phyloP scores from a whole-genome alignment of 2,113 vertebrate species.

The Phaethon lepturus region DNA sequence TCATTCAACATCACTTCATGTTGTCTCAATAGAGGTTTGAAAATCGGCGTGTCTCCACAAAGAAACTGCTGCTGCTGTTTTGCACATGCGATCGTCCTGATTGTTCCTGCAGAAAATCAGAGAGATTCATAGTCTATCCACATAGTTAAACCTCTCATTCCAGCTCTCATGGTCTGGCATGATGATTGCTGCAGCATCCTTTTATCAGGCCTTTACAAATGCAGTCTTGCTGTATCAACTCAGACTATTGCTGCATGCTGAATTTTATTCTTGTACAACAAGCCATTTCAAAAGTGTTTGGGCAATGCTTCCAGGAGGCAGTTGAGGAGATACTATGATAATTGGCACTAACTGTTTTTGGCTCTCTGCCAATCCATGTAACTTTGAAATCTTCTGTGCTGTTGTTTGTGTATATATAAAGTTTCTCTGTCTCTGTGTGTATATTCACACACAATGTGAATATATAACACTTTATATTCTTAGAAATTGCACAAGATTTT shows the following conservation, averaged over 20 bases:
- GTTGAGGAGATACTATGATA: background rate
- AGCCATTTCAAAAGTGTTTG: background rate
- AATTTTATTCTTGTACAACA: background rate
- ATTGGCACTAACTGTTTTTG: background rate
- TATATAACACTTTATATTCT: background rate
- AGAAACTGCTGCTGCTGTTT: background rate
- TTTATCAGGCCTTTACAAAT: slow-evolving; percentile 19
- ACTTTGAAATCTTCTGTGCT: background rate
- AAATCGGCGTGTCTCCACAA: background rate
- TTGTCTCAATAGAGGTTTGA: background rate
- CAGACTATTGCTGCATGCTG: background rate
- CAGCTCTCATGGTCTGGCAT: background rate
- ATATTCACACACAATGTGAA: background rate
- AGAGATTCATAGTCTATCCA: background rate
- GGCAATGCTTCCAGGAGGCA: background rate
- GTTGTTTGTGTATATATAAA: background rate
- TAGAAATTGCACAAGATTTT: background rate
- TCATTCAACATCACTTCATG: rapidly evolving
- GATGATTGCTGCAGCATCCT: slow-evolving; percentile 10
- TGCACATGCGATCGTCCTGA: background rate
- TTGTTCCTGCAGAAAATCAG: slow-evolving; percentile 2
- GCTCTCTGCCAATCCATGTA: background rate
- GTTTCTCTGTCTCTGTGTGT: background rate
- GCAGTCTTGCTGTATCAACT: background rate
- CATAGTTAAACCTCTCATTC: background rate